Percentiles rank a stretch among this genome's conserved stretches.
Evolutionary conservation across 2,113 vertebrate species (phyloP).

Genomic region (Geococcyx californianus): DNA sequence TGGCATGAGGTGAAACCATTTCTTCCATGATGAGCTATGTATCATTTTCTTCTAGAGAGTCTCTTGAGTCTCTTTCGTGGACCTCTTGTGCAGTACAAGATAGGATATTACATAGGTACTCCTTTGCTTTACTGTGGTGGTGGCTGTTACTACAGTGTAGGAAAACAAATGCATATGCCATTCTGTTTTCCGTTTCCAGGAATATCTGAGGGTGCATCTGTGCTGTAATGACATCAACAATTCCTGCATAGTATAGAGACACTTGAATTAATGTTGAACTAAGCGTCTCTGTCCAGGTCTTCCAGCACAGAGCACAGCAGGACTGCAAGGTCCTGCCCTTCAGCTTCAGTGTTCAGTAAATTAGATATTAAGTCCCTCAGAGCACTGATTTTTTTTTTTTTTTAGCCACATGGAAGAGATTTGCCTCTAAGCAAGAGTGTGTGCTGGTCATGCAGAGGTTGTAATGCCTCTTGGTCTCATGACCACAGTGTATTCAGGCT

Average conservation of each 20-base stretch:
- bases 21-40: background rate
- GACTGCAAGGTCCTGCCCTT: background rate
- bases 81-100: background rate
- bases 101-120: background rate
- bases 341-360: background rate
- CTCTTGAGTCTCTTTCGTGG: background rate
- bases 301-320: background rate
- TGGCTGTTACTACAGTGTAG: background rate
- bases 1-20: background rate
- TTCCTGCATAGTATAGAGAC: background rate
- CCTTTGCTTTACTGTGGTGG: background rate
- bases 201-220: background rate
- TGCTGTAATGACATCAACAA: background rate
- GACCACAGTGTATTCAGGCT: background rate
- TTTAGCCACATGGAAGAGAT: background rate
- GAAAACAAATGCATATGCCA: background rate
- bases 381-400: background rate
- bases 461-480: background rate
- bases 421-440: background rate
- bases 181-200: background rate
- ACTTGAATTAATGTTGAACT: background rate
- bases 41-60: background rate
- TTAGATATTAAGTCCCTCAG: background rate
- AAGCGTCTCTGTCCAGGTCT: background rate
- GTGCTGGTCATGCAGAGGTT: background rate